Evolutionary conservation across 2,113 vertebrate species (phyloP).

Genomic region (Puma concolor): DNA sequence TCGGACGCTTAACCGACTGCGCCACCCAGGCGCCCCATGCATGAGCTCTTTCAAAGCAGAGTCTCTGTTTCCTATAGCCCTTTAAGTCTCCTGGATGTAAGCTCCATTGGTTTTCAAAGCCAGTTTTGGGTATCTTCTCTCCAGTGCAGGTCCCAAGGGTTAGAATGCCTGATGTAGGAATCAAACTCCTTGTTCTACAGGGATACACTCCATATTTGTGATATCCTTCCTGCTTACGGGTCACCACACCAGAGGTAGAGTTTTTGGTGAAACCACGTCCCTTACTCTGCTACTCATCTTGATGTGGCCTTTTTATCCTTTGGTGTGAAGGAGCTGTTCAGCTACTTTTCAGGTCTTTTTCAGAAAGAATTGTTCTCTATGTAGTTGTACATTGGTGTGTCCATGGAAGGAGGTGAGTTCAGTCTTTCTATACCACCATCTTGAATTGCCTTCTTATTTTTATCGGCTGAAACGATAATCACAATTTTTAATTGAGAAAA

Average conservation of each 20-base stretch:
- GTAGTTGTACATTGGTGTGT: background rate
- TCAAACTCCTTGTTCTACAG: background rate
- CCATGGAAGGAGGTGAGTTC: background rate
- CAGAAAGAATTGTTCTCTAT: background rate
- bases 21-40: too few relatives aligned
- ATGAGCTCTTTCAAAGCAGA: background rate
- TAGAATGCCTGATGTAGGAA: background rate
- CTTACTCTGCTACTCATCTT: background rate
- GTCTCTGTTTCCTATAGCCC: background rate
- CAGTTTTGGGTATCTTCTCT: background rate
- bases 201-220: background rate
- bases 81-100: background rate
- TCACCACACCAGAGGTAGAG: background rate
- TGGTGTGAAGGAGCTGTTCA: background rate
- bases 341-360: background rate
- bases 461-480: background rate
- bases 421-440: background rate
- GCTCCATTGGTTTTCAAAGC: background rate
- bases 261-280: background rate
- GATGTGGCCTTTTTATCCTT: background rate
- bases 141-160: background rate
- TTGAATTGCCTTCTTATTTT: background rate
- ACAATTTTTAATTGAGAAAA: background rate
- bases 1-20: too few relatives aligned
- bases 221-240: background rate